Evolutionary conservation across 2,888 invertebrate genomes (phyloP).

Genomic region (Trichopria drosophilae): DNA sequence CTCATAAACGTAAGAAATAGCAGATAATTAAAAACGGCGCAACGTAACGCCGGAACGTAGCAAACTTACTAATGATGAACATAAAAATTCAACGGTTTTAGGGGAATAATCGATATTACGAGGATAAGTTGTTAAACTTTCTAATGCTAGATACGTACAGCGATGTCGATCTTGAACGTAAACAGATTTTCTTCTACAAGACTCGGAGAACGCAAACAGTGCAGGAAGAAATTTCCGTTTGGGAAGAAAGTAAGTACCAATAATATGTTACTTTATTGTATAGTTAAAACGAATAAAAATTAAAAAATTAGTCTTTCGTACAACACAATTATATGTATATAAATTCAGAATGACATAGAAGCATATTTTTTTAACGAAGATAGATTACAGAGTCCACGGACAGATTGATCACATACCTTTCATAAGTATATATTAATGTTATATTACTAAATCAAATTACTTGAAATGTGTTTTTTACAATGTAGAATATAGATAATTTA

Average conservation of each 20-base stretch:
- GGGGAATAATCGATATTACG: conserved; percentile 61
- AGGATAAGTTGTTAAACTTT: conserved; percentile 62
- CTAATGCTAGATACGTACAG: conserved; percentile 62
- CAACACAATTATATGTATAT: too few relatives aligned
- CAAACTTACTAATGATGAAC: too few relatives aligned
- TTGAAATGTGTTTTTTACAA: too few relatives aligned
- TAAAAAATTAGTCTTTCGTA: conserved; percentile 1
- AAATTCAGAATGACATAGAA: too few relatives aligned
- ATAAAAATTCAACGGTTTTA: conserved; percentile 24
- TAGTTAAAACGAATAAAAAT: background rate
- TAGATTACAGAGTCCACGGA: too few relatives aligned
- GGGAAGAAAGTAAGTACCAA: conserved; percentile 70
- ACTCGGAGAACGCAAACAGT: conserved; percentile 72
- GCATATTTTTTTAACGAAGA: too few relatives aligned
- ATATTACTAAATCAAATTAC: too few relatives aligned
- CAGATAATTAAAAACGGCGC: background rate
- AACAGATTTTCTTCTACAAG: conserved; percentile 69
- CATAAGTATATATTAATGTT: too few relatives aligned
- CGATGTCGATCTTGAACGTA: conserved; percentile 61
- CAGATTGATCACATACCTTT: too few relatives aligned
- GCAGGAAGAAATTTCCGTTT: conserved; percentile 73
- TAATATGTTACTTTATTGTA: conserved; percentile 1
- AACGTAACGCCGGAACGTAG: background rate
- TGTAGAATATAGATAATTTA: too few relatives aligned
- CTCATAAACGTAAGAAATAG: conserved; percentile 47